phyloP scores from a whole-genome alignment of 2,113 vertebrate genomes.

The Ascaphus truei region DNA sequence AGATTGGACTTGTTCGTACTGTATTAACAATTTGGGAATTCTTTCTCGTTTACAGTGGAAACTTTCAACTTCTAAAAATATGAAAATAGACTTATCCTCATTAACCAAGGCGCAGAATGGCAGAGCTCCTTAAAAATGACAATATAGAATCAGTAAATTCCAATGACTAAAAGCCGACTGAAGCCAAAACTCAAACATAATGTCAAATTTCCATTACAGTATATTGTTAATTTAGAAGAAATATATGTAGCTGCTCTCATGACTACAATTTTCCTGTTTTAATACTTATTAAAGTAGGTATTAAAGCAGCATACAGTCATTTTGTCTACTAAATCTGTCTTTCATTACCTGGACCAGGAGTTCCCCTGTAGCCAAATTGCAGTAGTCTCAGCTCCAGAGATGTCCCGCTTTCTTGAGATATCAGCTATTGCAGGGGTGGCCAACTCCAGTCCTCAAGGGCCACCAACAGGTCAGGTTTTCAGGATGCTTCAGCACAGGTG shows the following conservation, averaged over 20 bases:
- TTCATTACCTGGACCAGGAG: background rate
- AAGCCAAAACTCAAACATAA: conserved; percentile 36
- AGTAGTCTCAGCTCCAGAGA: background rate
- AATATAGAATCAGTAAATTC: conserved; percentile 39
- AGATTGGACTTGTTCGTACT: background rate
- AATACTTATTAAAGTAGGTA: background rate
- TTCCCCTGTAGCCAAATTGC: background rate
- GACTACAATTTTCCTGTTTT: background rate
- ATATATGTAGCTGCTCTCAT: background rate
- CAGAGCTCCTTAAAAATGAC: conserved; percentile 39
- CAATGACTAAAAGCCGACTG: conserved; percentile 35
- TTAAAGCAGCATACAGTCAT: background rate
- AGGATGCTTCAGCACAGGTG: too few species aligned
- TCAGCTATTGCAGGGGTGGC: too few species aligned
- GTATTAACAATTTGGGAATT: background rate
- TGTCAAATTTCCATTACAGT: background rate
- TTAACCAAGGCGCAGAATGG: conserved; percentile 56
- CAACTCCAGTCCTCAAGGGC: too few species aligned
- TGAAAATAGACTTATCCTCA: conserved; percentile 43
- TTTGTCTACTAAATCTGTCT: background rate
- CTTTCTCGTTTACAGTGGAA: conserved; percentile 38
- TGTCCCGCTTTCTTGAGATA: too few species aligned
- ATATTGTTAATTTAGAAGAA: background rate
- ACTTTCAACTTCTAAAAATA: conserved; percentile 49
- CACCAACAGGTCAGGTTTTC: too few species aligned